Percentiles rank a stretch among this genome's conserved stretches.
phyloP scores from a whole-genome alignment of 2,888 invertebrate species.

The Hydraecia micacea region DNA sequence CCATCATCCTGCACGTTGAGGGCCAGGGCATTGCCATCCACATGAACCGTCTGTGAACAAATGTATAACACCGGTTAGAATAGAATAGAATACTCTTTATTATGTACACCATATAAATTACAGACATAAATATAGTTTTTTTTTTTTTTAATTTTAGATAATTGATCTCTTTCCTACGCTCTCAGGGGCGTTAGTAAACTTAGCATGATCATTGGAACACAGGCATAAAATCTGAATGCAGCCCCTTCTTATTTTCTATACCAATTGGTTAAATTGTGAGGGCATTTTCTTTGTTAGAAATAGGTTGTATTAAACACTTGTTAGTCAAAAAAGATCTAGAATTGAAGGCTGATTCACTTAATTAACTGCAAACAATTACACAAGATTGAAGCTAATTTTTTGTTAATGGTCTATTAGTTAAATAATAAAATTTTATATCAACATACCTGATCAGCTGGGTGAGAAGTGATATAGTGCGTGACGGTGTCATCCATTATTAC shows the following conservation, averaged over 20 bases:
- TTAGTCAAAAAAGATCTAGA: not conserved
- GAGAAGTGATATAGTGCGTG: conserved; percentile 86
- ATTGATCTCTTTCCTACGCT: not conserved
- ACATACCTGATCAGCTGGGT: conserved; percentile 81
- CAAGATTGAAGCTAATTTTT: conserved; percentile 22
- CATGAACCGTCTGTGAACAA: conserved; percentile 81
- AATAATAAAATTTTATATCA: not conserved
- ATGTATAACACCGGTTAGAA: conserved; percentile 8
- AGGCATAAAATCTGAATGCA: not conserved
- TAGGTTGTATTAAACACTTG: not conserved
- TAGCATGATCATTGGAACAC: not conserved
- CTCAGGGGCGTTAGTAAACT: not conserved
- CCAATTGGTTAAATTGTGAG: not conserved
- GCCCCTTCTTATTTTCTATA: not conserved
- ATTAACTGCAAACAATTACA: conserved; percentile 16
- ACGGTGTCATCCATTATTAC: conserved; percentile 87
- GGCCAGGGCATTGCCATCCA: conserved; percentile 80
- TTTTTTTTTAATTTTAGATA: too few relatives aligned
- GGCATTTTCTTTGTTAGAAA: conserved; percentile 1
- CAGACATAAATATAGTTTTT: too few relatives aligned
- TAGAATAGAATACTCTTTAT: too few relatives aligned
- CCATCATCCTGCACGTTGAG: conserved; percentile 84
- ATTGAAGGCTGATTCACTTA: not conserved
- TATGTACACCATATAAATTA: too few relatives aligned
- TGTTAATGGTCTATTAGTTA: not conserved